phyloP scores from a whole-genome alignment of 2,888 invertebrate genomes.

The Eupithecia exiguata region DNA sequence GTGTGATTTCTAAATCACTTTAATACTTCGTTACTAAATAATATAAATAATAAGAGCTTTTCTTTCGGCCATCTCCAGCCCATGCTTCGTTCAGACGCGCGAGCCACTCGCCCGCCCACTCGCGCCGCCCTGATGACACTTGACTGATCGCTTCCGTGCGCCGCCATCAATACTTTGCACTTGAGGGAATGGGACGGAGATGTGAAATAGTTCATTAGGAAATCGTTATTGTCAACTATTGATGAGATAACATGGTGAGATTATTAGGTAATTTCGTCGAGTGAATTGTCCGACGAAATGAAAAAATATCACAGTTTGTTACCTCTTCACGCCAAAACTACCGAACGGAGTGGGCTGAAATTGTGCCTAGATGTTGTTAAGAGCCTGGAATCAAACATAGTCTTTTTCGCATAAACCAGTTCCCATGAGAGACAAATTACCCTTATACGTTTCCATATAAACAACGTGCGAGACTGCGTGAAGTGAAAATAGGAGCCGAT shows the following conservation, averaged over 20 bases:
- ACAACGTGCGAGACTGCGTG: too few relatives aligned
- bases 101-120: slow-evolving; percentile 43
- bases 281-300: too few relatives aligned
- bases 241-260: background rate
- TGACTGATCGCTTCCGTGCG: slow-evolving; percentile 50
- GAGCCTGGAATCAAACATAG: too few relatives aligned
- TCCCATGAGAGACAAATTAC: too few relatives aligned
- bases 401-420: too few relatives aligned
- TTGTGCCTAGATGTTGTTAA: too few relatives aligned
- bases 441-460: too few relatives aligned
- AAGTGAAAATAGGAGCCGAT: too few relatives aligned
- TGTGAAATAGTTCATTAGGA: slow-evolving; percentile 15
- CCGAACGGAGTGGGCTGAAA: too few relatives aligned
- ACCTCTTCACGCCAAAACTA: too few relatives aligned
- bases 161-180: slow-evolving; percentile 27
- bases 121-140: slow-evolving; percentile 37
- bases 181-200: slow-evolving; percentile 11
- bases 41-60: background rate
- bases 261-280: too few relatives aligned
- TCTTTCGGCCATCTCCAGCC: slow-evolving; percentile 7
- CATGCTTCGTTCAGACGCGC: slow-evolving; percentile 31
- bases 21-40: background rate
- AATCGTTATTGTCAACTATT: background rate
- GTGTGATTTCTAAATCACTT: background rate
- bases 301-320: too few relatives aligned